Base-by-base conservation (phyloP, 2,888 invertebrate genomes). In the Cephalotes varians region DNA sequence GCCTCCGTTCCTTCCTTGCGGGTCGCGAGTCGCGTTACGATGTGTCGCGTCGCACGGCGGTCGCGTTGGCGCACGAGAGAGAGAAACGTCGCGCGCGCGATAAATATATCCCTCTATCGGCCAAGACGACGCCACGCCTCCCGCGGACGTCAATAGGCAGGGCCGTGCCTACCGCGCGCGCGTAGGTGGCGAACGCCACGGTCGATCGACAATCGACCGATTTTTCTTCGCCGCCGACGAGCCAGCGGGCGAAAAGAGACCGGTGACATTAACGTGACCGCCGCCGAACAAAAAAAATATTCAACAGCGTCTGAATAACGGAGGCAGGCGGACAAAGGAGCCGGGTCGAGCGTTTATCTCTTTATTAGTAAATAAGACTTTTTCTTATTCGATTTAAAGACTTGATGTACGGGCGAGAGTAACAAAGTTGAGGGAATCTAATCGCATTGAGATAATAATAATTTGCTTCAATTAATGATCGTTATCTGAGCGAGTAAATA, bases 61-160 rank as follows among this genome's bases (percentile, higher is more conserved):
- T 76, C 77, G 83, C 84, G 90, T 85, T 85, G 85, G 89, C 84
- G 85, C 85, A 87, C 76, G 40, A 28, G 87, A 89, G 91, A 91
- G 91, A 91, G 91, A 91, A 91, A 91, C 92, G 89, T 89, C 88
- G 91, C 91, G 90, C 89, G 88, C 87, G 92, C 89, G 91, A 91
- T 93, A 92, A 93, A 93, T 93, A 93, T 93, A 93, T 93, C 92
- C 91, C 92, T 92, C 91, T 92, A 91, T 91, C 92, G 90, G 89
- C 77, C 87, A 86, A 81, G 77, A 71, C 79, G 79, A 93, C 91
- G 90, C 95, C 95, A 95, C 95, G 94, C 95, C 95, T 93, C 95
- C 90, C 51, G 91, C 90, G 91, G 92, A 94, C 94, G 94, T 94
- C 94, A 94, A 94, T 94, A 94, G 93, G 91, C 93, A 94, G 92